Percentiles rank a stretch among this genome's conserved stretches.
These are phyloP conservation scores for Nasonia longicornis DNA, from an alignment of 1,140 invertebrate species.

Conservation along the genomic window DNA sequence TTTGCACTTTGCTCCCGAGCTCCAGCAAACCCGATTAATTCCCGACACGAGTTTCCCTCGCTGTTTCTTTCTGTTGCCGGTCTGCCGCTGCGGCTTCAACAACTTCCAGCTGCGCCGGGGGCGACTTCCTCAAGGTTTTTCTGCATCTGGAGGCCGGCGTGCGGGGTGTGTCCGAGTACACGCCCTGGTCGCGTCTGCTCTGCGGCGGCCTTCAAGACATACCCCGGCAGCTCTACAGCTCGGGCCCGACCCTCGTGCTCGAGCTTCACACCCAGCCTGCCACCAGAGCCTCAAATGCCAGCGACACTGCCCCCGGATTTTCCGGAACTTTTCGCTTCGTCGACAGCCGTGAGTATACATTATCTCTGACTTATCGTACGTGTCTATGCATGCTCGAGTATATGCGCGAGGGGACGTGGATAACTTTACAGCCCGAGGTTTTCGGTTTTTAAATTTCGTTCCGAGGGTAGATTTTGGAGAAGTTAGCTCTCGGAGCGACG, in stretches of 20 bases:
- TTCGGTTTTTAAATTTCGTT: neutral
- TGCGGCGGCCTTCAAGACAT: constrained; percentile 81
- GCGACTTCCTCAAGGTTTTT: constrained; percentile 86
- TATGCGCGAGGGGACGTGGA: neutral
- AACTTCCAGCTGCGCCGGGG: constrained; percentile 77
- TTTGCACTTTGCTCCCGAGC: constrained; percentile 40
- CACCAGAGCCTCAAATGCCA: constrained; percentile 42
- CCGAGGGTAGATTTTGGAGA: neutral
- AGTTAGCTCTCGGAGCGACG: neutral
- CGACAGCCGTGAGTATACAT: constrained; percentile 79
- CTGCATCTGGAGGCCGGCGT: constrained; percentile 76
- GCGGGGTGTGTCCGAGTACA: constrained; percentile 82
- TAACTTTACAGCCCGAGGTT: neutral
- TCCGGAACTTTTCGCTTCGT: constrained; percentile 84
- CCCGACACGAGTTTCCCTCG: constrained; percentile 13
- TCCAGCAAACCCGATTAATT: constrained; percentile 20
- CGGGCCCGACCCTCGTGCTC: constrained; percentile 81
- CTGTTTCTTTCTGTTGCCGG: constrained; percentile 23
- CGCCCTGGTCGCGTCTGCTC: constrained; percentile 79
- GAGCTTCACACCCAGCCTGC: constrained; percentile 80
- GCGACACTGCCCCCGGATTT: constrained; percentile 75
- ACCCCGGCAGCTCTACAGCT: constrained; percentile 84
- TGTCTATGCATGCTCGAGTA: neutral
- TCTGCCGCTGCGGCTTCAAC: constrained; percentile 31
- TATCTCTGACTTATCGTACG: neutral